Evolutionary conservation across 2,113 vertebrate species (phyloP).

Genomic region (Tamias sibiricus): DNA sequence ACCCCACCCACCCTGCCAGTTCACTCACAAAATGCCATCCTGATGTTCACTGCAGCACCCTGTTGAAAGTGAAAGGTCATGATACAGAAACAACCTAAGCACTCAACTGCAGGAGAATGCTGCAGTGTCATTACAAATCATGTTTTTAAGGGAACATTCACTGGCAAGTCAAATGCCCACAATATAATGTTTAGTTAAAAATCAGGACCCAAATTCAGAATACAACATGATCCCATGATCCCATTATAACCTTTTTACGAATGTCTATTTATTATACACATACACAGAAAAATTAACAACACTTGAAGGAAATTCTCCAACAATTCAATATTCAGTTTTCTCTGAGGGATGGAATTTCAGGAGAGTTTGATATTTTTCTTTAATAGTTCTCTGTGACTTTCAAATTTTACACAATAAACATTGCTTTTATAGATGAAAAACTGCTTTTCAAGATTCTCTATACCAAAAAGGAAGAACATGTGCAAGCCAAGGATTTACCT

Average conservation of each 20-base stretch:
- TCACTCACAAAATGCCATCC: background rate
- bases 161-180: background rate
- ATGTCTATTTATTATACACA: background rate
- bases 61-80: background rate
- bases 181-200: background rate
- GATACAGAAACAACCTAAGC: background rate
- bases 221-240: background rate
- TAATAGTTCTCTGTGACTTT: background rate
- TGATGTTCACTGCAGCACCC: background rate
- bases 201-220: background rate
- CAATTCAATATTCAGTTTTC: background rate
- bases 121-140: background rate
- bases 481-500: background rate
- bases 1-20: background rate
- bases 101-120: background rate
- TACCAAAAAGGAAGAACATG: background rate
- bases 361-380: conserved; percentile 11
- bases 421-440: background rate
- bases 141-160: background rate
- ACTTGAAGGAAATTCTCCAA: background rate
- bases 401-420: conserved; percentile 14
- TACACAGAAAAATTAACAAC: background rate
- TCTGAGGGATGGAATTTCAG: background rate
- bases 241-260: background rate
- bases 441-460: background rate